Base-by-base conservation (phyloP, 1,140 invertebrate genomes). In the Chrysopa pallens region DNA sequence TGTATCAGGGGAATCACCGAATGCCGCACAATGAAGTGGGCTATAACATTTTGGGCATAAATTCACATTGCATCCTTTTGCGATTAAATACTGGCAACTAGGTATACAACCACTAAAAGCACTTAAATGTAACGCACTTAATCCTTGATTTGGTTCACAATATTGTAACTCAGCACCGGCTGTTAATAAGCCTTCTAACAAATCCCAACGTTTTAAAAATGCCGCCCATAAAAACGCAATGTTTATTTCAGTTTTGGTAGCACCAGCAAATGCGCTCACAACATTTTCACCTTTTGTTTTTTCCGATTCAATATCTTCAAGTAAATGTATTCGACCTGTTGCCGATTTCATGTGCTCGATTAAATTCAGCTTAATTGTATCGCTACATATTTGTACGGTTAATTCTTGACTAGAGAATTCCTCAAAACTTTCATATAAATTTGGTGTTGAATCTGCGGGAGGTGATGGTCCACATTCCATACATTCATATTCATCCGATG, bases 11-110 rank as follows among this genome's bases (percentile, higher is more conserved):
- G 79, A 77, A 54, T 84, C 80, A 1, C 81, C 81, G 53, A 84
- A 81, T 23, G 82, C 82, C 6, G 83, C 81, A 52, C 80, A 84
- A 59, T 87, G 83, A 44, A 85, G 67, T 1, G 83, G 80, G 1
- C 76, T 77, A 51, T 77, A 80, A 47, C 70, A 74, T 58, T 76
- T 76, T 43, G 70, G 68, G 46, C 68, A 66, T 15, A 70, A 62
- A 61, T 80, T 78, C 4, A 84, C 67, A 53, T 77, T 74, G 37
- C 73, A 70, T 1, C 78, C 78, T 47, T 74, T 67, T 15, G 67
- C 58, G 31, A 87, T 69, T 6, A 88, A 60, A 50, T 75, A 77
- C 42, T 68, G 70, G 9, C 79, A 70, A 33, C 78, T 77, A n/a
- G 74, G 69, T 28, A 76, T 53, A 48, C 74, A 82, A 11, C 82